Conservation (phyloP, 2,888 invertebrate genomes). For the Hymenopus coronatus region DNA sequence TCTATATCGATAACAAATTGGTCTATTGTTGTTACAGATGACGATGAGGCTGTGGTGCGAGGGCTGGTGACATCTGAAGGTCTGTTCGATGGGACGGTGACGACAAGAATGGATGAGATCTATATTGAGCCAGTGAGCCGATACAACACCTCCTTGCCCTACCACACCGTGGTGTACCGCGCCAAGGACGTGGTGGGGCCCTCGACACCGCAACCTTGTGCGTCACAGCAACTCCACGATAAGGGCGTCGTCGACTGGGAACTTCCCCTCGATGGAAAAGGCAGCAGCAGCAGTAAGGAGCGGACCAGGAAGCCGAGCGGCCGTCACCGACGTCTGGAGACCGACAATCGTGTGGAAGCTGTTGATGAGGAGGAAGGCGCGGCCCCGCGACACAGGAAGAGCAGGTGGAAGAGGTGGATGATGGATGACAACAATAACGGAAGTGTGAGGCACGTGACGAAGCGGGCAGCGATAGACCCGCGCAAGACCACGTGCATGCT, state of each 20-base stretch:
- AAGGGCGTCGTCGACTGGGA: not conserved
- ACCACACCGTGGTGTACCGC: conserved; percentile 84
- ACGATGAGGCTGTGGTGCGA: conserved; percentile 76
- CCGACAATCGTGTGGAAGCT: not conserved
- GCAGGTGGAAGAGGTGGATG: conserved; percentile 62
- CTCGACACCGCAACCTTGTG: conserved; percentile 50
- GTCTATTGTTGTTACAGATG: conserved; percentile 59
- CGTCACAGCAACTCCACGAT: conserved; percentile 60
- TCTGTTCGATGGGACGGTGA: conserved; percentile 84
- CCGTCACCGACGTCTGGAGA: not conserved
- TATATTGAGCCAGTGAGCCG: conserved; percentile 79
- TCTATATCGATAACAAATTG: too few species aligned
- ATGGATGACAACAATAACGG: conserved; percentile 57
- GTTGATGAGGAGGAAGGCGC: not conserved
- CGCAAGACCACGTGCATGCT: conserved; percentile 92
- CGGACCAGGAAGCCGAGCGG: conserved; percentile 8
- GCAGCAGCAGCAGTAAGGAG: not conserved
- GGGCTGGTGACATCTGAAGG: conserved; percentile 85
- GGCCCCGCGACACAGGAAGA: conserved; percentile 12
- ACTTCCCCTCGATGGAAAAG: conserved; percentile 19
- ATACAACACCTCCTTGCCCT: conserved; percentile 51
- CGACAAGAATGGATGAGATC: conserved; percentile 73
- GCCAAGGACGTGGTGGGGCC: conserved; percentile 68
- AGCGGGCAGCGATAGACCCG: conserved; percentile 70
- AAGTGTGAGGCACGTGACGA: conserved; percentile 46